phyloP scores from a whole-genome alignment of 2,888 invertebrate species.

The Parapristionchus giblindavisi region DNA sequence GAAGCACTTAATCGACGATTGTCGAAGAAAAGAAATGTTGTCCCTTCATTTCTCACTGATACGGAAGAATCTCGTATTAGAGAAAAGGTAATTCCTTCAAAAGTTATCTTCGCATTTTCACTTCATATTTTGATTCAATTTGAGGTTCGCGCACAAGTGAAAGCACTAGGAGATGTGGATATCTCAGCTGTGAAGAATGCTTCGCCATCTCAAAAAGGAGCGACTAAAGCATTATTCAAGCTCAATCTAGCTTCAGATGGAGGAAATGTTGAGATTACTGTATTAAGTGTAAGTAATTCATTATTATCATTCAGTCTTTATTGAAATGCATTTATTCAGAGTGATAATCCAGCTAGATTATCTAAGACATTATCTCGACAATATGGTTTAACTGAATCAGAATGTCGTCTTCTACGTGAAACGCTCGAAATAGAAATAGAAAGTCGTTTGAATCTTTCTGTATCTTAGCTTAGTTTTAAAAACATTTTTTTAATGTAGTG shows the following conservation, averaged over 20 bases:
- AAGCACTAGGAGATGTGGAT: conserved; percentile 25
- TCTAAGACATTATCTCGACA: conserved; percentile 49
- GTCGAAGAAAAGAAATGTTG: no score
- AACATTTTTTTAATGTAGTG: background rate
- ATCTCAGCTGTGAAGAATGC: conserved; percentile 15
- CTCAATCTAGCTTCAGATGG: conserved; percentile 42
- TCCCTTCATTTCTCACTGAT: conserved; percentile 33
- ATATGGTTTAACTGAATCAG: conserved; percentile 49
- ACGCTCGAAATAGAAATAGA: conserved; percentile 54
- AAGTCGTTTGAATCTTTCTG: background rate
- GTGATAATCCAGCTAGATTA: conserved; percentile 50
- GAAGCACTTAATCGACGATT: no score
- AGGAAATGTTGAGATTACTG: conserved; percentile 40
- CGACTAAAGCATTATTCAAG: conserved; percentile 39
- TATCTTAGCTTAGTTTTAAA: background rate
- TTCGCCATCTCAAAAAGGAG: background rate
- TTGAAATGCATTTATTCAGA: conserved; percentile 41
- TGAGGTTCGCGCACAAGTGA: conserved; percentile 37
- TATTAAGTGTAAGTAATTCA: conserved; percentile 40
- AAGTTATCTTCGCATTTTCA: background rate
- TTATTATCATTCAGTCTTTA: background rate
- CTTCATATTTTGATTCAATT: background rate
- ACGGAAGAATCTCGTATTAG: conserved; percentile 41
- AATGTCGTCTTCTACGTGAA: conserved; percentile 52
- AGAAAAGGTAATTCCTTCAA: conserved; percentile 39